These are phyloP conservation scores for Pachycephus smyrnensis DNA, from an alignment of 2,888 invertebrate genomes.

Conservation along the genomic window DNA sequence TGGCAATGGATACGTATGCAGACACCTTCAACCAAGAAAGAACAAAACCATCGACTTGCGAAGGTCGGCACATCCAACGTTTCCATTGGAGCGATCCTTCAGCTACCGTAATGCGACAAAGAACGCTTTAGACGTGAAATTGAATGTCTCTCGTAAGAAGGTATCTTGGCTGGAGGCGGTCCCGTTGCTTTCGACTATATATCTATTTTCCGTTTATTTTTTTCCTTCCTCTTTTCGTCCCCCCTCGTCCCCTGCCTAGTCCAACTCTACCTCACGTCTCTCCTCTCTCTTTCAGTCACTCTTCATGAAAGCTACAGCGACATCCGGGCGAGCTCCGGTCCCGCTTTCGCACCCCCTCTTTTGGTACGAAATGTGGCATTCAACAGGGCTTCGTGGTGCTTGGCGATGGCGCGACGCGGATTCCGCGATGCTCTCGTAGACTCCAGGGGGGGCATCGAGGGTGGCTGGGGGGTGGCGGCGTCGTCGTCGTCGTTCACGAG, in stretches of 20 bases:
- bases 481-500: constrained; percentile 16
- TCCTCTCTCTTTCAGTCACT: constrained; percentile 12
- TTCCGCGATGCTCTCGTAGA: constrained; percentile 43
- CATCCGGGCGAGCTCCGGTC: constrained; percentile 9
- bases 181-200: constrained; percentile 27
- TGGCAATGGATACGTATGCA: neutral
- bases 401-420: constrained; percentile 5
- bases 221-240: neutral
- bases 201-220: constrained; percentile 50
- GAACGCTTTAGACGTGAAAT: neutral
- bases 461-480: constrained; percentile 21
- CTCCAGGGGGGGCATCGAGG: constrained; percentile 29
- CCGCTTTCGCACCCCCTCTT: constrained; percentile 39
- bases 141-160: neutral
- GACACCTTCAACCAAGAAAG: neutral
- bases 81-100: neutral
- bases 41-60: neutral
- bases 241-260: constrained; percentile 27
- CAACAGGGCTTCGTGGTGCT: constrained; percentile 55
- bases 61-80: neutral
- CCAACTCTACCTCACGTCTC: constrained; percentile 8
- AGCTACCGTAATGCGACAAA: neutral
- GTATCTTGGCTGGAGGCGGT: neutral
- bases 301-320: constrained; percentile 13
- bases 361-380: constrained; percentile 61